A percentile compares a stretch with the other conserved stretches of the same genome.
Evolutionary conservation across 1,140 invertebrate genomes (phyloP).

Genomic region (Ericerus pela): DNA sequence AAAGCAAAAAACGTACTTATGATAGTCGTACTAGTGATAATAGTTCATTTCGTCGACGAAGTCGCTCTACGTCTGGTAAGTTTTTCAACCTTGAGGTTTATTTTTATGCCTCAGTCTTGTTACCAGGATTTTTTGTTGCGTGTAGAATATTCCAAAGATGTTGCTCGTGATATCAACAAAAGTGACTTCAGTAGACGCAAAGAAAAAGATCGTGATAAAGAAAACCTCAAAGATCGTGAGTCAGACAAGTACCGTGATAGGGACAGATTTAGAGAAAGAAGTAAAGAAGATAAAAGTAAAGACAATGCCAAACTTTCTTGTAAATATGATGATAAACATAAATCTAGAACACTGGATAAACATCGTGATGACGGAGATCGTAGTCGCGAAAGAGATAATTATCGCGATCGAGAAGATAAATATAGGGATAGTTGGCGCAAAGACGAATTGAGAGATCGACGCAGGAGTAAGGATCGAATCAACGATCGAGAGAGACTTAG

Average conservation of each 20-base stretch:
- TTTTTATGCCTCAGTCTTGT: background rate
- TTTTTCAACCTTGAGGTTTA: background rate
- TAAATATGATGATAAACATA: conserved; percentile 20
- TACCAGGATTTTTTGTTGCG: background rate
- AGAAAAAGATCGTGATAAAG: conserved; percentile 29
- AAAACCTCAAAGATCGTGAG: conserved; percentile 30
- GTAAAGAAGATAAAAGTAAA: conserved; percentile 23
- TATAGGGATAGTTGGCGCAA: no score
- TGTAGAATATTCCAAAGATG: background rate
- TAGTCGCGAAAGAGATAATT: conserved; percentile 27
- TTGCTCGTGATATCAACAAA: background rate
- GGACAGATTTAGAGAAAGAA: conserved; percentile 32
- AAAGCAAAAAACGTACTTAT: background rate
- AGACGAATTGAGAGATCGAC: conserved; percentile 22
- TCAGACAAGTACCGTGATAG: conserved; percentile 30
- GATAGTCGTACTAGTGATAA: background rate
- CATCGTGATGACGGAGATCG: conserved; percentile 21
- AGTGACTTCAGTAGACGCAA: conserved; percentile 16
- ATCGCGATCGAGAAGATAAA: conserved; percentile 21
- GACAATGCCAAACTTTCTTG: conserved; percentile 12
- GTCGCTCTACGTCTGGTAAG: background rate
- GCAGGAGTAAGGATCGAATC: conserved; percentile 31
- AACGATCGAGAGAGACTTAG: conserved; percentile 27
- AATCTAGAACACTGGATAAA: conserved; percentile 27
- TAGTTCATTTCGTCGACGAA: background rate